Conservation (phyloP, 2,797 vertebrate genomes). For the Lateolabrax maculatus region DNA sequence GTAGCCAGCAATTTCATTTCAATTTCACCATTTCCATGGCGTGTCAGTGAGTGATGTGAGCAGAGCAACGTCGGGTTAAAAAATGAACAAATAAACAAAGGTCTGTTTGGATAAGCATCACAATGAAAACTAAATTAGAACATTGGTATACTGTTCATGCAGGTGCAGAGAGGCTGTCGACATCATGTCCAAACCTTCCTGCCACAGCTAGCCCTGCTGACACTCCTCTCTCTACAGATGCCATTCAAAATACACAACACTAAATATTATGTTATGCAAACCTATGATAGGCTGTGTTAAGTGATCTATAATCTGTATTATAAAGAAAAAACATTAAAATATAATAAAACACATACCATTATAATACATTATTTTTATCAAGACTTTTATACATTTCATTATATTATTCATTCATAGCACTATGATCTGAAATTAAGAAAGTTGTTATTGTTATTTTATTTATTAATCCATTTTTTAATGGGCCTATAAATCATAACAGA, state of each 20-base stretch:
- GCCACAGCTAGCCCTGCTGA: neutral
- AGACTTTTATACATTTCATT: neutral
- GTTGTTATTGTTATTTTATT: neutral
- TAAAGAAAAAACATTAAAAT: neutral
- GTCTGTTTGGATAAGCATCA: neutral
- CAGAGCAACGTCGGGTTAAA: neutral
- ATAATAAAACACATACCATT: neutral
- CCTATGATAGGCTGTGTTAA: no score
- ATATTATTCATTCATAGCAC: neutral
- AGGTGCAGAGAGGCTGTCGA: conserved; percentile 1
- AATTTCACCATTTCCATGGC: no score
- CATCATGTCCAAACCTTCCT: neutral
- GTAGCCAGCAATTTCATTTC: neutral
- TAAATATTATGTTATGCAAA: no score
- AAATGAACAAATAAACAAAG: neutral
- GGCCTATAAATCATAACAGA: neutral
- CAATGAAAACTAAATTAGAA: neutral
- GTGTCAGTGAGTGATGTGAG: conserved; percentile 5
- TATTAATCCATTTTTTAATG: neutral
- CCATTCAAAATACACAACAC: neutral
- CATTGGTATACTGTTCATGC: neutral
- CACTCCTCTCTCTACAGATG: neutral
- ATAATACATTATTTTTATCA: neutral
- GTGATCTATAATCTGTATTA: no score
- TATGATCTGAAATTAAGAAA: neutral